Evolutionary conservation across 2,113 vertebrate genomes (phyloP).

Genomic region (Seriola quinqueradiata): DNA sequence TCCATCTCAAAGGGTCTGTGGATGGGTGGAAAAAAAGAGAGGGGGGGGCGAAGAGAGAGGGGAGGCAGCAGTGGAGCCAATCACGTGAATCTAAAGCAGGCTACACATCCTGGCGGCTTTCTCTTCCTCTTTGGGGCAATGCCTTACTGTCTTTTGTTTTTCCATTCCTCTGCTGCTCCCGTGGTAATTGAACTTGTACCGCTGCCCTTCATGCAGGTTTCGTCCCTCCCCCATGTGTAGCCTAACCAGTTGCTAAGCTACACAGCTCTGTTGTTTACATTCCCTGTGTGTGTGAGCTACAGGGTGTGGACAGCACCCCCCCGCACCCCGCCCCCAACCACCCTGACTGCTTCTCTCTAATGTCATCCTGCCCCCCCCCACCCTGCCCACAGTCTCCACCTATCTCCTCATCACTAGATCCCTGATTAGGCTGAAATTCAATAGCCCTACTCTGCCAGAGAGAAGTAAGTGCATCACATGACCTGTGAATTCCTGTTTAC

Average conservation of each 20-base stretch:
- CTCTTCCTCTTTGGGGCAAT: conserved; percentile 68
- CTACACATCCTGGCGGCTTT: conserved; percentile 79
- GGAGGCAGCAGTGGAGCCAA: conserved; percentile 54
- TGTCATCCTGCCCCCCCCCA: conserved; percentile 39
- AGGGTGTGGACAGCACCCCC: conserved; percentile 53
- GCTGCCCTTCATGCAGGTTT: conserved; percentile 46
- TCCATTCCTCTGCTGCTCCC: conserved; percentile 56
- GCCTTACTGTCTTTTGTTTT: conserved; percentile 73
- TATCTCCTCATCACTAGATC: conserved; percentile 66
- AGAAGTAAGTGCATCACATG: conserved; percentile 62
- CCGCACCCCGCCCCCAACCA: conserved; percentile 21
- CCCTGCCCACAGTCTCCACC: conserved; percentile 30
- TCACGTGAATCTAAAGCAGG: conserved; percentile 80
- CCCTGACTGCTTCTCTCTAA: conserved; percentile 46
- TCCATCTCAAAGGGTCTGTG: conserved; percentile 80
- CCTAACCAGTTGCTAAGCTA: conserved; percentile 44
- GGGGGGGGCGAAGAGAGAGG: background rate
- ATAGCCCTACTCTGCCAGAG: conserved; percentile 41
- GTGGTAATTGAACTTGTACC: conserved; percentile 49
- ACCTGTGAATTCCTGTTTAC: conserved; percentile 65
- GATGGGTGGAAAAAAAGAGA: conserved; percentile 68
- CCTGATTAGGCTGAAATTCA: conserved; percentile 70
- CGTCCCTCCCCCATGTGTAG: conserved; percentile 24
- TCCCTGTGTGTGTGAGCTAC: conserved; percentile 61
- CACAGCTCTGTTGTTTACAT: conserved; percentile 79